Conservation (phyloP, 1,140 invertebrate genomes). For the Sipha flava region DNA sequence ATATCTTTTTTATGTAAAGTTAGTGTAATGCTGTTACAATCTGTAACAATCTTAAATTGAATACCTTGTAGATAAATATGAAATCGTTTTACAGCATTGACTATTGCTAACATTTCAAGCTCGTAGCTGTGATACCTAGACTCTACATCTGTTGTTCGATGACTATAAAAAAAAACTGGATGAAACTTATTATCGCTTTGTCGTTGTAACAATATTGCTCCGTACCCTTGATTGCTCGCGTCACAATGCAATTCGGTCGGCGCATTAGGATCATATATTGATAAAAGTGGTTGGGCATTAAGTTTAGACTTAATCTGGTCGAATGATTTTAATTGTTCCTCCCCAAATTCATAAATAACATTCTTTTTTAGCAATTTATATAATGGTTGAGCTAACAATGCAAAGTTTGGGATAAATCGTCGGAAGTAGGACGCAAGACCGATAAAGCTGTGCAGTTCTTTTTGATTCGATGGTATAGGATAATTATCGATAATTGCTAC, state of each 20-base stretch:
- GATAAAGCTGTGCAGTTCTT: too few relatives aligned
- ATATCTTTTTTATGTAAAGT: too few relatives aligned
- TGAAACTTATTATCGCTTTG: slow-evolving; percentile 29
- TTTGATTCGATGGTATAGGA: too few relatives aligned
- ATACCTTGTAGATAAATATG: slow-evolving; percentile 42
- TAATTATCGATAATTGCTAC: background rate
- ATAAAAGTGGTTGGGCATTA: slow-evolving; percentile 39
- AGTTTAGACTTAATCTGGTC: background rate
- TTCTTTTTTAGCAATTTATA: background rate
- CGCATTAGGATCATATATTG: slow-evolving; percentile 40
- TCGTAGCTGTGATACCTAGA: slow-evolving; percentile 43
- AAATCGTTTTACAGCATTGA: slow-evolving; percentile 41
- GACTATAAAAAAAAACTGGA: slow-evolving; percentile 42
- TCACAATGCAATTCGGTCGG: slow-evolving; percentile 41
- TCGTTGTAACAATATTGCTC: slow-evolving; percentile 33
- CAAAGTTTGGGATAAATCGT: too few relatives aligned
- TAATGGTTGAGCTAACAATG: too few relatives aligned
- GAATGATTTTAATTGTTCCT: background rate
- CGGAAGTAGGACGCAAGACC: too few relatives aligned
- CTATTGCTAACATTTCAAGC: slow-evolving; percentile 42
- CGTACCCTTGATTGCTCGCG: slow-evolving; percentile 35
- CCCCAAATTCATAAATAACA: background rate
- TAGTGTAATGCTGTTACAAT: slow-evolving; percentile 39
- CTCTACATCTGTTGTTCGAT: slow-evolving; percentile 37
- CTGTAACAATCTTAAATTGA: slow-evolving; percentile 42